Conservation (phyloP, 2,113 vertebrate genomes). For the Excalfactoria chinensis region DNA sequence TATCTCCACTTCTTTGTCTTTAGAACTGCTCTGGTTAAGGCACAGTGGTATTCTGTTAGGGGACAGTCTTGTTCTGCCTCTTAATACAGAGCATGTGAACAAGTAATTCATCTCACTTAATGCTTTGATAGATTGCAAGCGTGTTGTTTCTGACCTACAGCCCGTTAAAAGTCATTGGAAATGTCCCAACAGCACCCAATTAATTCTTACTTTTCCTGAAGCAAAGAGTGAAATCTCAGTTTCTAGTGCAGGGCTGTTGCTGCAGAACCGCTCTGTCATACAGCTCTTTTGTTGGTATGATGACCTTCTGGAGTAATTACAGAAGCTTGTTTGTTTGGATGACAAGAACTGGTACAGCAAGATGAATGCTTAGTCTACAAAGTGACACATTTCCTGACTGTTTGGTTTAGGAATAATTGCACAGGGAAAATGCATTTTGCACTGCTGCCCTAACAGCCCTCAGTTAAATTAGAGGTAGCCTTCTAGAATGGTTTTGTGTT, state of each 20-base stretch:
- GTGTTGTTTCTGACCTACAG: not conserved
- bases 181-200: slow-evolving; percentile 13
- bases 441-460: not conserved
- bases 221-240: not conserved
- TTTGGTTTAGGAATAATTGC: not conserved
- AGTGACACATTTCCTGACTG: not conserved
- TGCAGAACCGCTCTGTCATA: slow-evolving; percentile 40
- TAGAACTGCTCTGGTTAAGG: not conserved
- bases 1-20: not conserved
- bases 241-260: slow-evolving; percentile 34
- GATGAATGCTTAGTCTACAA: slow-evolving; percentile 16
- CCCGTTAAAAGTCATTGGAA: not conserved
- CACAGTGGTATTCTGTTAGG: rapidly evolving
- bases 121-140: not conserved
- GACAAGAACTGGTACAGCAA: not conserved
- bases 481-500: not conserved
- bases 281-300: slow-evolving; percentile 42
- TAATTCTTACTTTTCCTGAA: not conserved
- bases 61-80: not conserved
- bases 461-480: not conserved
- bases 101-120: not conserved
- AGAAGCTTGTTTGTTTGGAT: slow-evolving; percentile 62
- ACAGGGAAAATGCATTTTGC: not conserved
- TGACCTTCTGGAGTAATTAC: slow-evolving; percentile 42
- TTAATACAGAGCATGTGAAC: not conserved